Evolutionary conservation across 2,888 invertebrate genomes (phyloP), one percentile per base, ranked within the genome.

Genomic region (Plutella xylostella): DNA sequence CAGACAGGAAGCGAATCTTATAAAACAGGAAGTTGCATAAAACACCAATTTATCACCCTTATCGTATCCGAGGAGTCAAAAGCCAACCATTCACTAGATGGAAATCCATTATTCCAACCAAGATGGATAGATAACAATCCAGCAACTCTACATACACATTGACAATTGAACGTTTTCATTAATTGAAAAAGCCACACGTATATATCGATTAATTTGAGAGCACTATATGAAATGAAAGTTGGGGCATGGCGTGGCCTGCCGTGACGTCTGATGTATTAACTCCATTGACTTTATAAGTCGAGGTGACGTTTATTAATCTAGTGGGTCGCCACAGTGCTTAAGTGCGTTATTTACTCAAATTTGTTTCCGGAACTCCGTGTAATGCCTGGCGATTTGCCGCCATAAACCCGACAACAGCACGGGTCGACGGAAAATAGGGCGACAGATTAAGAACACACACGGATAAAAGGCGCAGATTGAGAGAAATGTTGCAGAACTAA

Each of bases 201-300:
- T n/a, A n/a, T 61, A 71, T 77, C 74, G 74, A 78, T 75, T 65
- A 65, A 65, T 74, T 71, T 67, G 61, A 71, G 70, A 70, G 75
- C 80, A 82, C 82, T 82, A 74, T 80, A 75, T 78, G 72, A 80
- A 80, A 82, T 80, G 74, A 80, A 78, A 72, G 65, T 67, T 55
- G 56, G 63, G 57, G 60, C 60, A 62, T 70, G 61, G 63, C 69
- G 72, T 73, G 72, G 68, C 78, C 66, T 63, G 67, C 63, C 72
- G 57, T 60, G 65, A 50, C 42, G 48, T 48, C 49, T 76, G 77
- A 78, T 72, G 65, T 74, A 79, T 80, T 75, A 72, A 73, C 74
- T 71, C 72, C 73, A 73, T 76, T 68, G 75, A 66, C 66, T 74
- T 76, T 74, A 78, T 68, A 72, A 73, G 69, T 66, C 51, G 59